phyloP scores from a whole-genome alignment of 2,888 invertebrate species.

The Pharmacophagus antenor region DNA sequence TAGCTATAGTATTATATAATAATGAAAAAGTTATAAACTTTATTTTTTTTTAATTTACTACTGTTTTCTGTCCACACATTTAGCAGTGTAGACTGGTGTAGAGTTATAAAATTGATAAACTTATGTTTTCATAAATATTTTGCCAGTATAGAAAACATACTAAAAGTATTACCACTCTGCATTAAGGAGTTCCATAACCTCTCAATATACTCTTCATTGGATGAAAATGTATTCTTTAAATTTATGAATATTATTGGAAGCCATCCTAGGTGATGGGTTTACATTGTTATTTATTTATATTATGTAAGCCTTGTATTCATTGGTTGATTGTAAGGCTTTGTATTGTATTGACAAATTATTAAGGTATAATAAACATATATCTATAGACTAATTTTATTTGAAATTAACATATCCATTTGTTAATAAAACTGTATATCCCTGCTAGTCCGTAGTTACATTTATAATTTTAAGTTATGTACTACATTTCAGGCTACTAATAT shows the following conservation, averaged over 20 bases:
- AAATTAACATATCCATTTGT: too few species aligned
- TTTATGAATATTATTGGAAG: too few species aligned
- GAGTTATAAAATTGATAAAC: too few species aligned
- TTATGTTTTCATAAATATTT: neutral
- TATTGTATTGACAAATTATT: slow-evolving; percentile 19
- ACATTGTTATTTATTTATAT: slow-evolving; percentile 2
- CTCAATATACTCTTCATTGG: too few species aligned
- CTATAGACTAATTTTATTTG: neutral
- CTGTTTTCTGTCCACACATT: neutral
- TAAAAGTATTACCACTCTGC: too few species aligned
- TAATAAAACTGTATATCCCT: too few species aligned
- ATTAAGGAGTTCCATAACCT: too few species aligned
- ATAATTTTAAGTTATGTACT: too few species aligned
- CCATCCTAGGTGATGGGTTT: slow-evolving; percentile 19
- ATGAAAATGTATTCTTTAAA: too few species aligned
- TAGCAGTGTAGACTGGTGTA: too few species aligned
- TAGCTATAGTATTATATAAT: slow-evolving; percentile 5
- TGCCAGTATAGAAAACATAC: neutral
- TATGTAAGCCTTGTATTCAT: slow-evolving; percentile 10
- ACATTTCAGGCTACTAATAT: too few species aligned
- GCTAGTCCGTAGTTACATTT: too few species aligned
- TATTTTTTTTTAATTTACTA: neutral
- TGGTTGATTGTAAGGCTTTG: slow-evolving; percentile 16
- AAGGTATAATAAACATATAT: slow-evolving; percentile 20
- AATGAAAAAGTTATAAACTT: neutral